Evolutionary conservation across 2,888 invertebrate species (phyloP), one percentile per base, ranked within the genome.

Genomic region (Athrips mouffetella): DNA sequence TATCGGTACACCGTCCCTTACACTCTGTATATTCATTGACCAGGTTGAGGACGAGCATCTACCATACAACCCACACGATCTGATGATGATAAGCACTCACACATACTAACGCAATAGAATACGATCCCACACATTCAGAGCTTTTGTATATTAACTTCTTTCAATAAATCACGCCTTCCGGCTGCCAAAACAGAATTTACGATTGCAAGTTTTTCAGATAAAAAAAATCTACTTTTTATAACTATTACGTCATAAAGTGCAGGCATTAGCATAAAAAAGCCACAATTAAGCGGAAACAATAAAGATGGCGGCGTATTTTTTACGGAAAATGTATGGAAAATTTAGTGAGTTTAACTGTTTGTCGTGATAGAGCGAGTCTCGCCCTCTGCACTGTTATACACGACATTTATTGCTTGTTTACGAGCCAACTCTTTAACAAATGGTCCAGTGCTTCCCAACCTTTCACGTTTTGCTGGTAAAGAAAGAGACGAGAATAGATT

Each of bases 351-450:
- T 18, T 7, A 20, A 20, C 48, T 58, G 60, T 53, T 51, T 51
- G 41, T 51, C 31, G 44, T 53, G 52, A 59, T 58, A 52, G 53
- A 60, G 58, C 52, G n/a, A 56, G 56, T 63, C 59, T 53, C 55
- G 65, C 67, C 68, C 61, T 55, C 56, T 54, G 58, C 68, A 66
- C 64, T 73, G 73, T 77, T 70, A 76, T 70, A 73, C 67, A 69
- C 65, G 67, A 70, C 63, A 61, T 76, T 80, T 80, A 80, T 75
- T 69, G 67, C 70, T 76, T 76, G 80, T 80, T 80, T 79, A 80
- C 73, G 77, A 76, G 68, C 62, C 63, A 76, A 76, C 76, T 80
- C 77, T 76, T 76, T 74, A 71, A 70, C 59, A 56, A 67, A 66
- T 59, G 57, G 62, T 63, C 67, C 70, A 16, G 39, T n/a, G 20